Conservation (phyloP, 2,797 vertebrate genomes). For the Rhynchotus rufescens region DNA sequence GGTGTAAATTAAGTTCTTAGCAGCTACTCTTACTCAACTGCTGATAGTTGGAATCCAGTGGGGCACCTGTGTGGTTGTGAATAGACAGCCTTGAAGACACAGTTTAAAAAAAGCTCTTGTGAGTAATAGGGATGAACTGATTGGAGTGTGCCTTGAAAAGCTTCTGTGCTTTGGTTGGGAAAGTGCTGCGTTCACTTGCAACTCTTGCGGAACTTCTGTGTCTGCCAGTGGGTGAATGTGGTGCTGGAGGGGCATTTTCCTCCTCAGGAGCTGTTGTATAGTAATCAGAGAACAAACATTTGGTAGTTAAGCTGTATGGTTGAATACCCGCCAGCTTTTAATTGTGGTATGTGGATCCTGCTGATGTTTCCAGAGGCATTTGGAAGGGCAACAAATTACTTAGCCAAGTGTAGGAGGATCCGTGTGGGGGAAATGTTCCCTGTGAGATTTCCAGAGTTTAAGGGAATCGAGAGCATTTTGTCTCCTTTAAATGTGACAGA, state of each 20-base stretch:
- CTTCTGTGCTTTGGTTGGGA: not conserved
- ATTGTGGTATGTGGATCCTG: constrained; percentile 18
- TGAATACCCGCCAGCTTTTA: constrained; percentile 32
- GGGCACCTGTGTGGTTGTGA: not conserved
- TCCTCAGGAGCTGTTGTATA: not conserved
- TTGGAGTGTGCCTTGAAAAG: not conserved
- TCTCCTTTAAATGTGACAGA: not conserved
- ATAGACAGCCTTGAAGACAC: not conserved
- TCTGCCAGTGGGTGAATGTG: fast-evolving
- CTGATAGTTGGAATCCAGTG: not conserved
- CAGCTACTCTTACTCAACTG: not conserved
- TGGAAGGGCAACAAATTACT: constrained; percentile 24
- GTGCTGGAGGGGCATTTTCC: not conserved
- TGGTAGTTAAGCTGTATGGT: not conserved
- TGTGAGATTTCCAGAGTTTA: not conserved
- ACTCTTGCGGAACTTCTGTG: not conserved
- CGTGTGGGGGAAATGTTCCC: not conserved
- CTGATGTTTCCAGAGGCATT: constrained; percentile 54
- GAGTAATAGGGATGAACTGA: not conserved
- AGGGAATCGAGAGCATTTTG: not conserved
- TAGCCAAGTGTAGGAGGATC: constrained; percentile 23
- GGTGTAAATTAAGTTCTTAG: not conserved
- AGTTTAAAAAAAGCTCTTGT: not conserved
- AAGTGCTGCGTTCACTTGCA: not conserved
- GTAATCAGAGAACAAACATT: constrained; percentile 16